phyloP scores from a whole-genome alignment of 1,140 invertebrate species.

The Eufriesea mexicana region DNA sequence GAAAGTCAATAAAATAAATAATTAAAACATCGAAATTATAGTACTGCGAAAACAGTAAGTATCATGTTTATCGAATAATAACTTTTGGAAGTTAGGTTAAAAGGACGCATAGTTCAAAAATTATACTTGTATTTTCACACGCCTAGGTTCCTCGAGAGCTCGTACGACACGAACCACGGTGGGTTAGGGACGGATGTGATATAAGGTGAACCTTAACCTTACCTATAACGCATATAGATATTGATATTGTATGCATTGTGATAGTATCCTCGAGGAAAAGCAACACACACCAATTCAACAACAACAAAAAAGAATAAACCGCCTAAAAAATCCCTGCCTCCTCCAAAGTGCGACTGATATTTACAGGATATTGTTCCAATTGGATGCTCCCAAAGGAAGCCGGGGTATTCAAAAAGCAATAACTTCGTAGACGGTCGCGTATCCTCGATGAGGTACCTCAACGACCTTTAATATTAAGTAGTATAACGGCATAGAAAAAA shows the following conservation, averaged over 20 bases:
- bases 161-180: conserved; percentile 32
- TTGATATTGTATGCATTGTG: conserved; percentile 74
- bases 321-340: conserved; percentile 42
- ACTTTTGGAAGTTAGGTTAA: not conserved
- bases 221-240: conserved; percentile 67
- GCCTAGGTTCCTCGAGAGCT: not conserved
- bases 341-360: conserved; percentile 78
- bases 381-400: conserved; percentile 80
- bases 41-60: not conserved
- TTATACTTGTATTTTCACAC: too few species aligned
- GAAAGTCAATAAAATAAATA: not conserved
- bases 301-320: not conserved
- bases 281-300: conserved; percentile 5
- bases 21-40: not conserved
- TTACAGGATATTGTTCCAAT: conserved; percentile 82
- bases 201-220: conserved; percentile 72
- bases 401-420: conserved; percentile 82
- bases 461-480: conserved; percentile 63
- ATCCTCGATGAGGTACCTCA: conserved; percentile 45
- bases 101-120: too few species aligned
- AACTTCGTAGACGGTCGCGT: conserved; percentile 74
- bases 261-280: conserved; percentile 63
- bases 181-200: conserved; percentile 75
- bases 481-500: conserved; percentile 23
- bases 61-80: not conserved